Percentiles rank a stretch among this genome's conserved stretches.
Evolutionary conservation across 2,113 vertebrate genomes (phyloP).

Genomic region (Percopsis transmontana): DNA sequence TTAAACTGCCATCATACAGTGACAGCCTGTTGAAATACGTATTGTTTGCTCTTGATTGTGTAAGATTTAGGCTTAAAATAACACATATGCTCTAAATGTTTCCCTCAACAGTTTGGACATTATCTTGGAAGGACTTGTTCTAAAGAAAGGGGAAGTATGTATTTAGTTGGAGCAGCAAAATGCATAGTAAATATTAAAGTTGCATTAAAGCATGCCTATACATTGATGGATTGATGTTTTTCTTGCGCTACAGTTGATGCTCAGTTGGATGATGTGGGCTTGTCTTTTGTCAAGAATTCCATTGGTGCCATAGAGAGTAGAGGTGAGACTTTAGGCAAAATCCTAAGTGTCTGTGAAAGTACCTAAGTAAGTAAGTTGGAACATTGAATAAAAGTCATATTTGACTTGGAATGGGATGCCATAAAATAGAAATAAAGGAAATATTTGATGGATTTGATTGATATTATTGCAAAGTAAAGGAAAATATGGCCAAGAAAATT

Average conservation of each 20-base stretch:
- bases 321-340: slow-evolving; percentile 78
- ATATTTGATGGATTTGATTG: neutral
- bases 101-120: slow-evolving; percentile 71
- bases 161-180: slow-evolving; percentile 1
- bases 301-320: slow-evolving; percentile 90
- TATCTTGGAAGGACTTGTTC: slow-evolving; percentile 80
- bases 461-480: neutral
- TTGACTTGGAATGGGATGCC: neutral
- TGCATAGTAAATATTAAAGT: neutral
- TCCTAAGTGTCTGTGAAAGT: neutral
- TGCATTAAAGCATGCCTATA: neutral
- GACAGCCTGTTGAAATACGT: neutral
- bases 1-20: slow-evolving; percentile 10
- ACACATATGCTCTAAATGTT: neutral
- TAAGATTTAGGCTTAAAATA: neutral
- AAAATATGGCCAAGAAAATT: too few species aligned
- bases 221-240: neutral
- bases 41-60: neutral
- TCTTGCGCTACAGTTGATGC: slow-evolving; percentile 77
- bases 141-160: slow-evolving; percentile 91
- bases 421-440: neutral
- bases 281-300: slow-evolving; percentile 89
- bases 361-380: too few species aligned
- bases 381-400: too few species aligned
- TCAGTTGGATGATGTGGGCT: slow-evolving; percentile 89